Conservation (phyloP, 2,797 vertebrate genomes). For the Squalus acanthias region DNA sequence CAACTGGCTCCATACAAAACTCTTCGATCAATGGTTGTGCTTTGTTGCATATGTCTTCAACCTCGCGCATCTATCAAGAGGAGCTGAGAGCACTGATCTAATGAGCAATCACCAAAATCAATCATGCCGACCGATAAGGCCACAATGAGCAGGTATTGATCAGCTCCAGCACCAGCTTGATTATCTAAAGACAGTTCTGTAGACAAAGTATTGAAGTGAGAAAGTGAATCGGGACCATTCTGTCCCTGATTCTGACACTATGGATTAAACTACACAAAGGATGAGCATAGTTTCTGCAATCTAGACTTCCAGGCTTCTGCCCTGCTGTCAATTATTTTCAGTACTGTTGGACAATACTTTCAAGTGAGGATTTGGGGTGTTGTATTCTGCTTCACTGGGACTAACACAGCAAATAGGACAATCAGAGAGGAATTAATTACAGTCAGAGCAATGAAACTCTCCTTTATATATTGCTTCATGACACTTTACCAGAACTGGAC, state of each 20-base stretch:
- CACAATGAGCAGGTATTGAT: not conserved
- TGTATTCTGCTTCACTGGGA: not conserved
- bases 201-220: too few species aligned
- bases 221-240: not conserved
- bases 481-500: not conserved
- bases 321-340: slow-evolving; percentile 23
- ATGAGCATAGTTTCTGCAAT: not conserved
- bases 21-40: not conserved
- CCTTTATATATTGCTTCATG: not conserved
- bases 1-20: not conserved
- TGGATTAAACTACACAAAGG: not conserved
- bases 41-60: not conserved
- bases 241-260: not conserved
- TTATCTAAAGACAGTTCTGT: too few species aligned
- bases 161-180: too few species aligned
- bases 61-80: not conserved
- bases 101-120: slow-evolving; percentile 17
- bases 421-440: slow-evolving; percentile 15
- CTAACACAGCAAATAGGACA: not conserved
- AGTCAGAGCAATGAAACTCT: not conserved
- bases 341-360: not conserved
- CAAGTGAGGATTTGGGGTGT: not conserved
- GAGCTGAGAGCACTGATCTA: not conserved
- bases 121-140: not conserved
- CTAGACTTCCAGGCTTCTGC: not conserved